Conservation (phyloP, 2,888 invertebrate genomes). For the Loripinus fragilis region DNA sequence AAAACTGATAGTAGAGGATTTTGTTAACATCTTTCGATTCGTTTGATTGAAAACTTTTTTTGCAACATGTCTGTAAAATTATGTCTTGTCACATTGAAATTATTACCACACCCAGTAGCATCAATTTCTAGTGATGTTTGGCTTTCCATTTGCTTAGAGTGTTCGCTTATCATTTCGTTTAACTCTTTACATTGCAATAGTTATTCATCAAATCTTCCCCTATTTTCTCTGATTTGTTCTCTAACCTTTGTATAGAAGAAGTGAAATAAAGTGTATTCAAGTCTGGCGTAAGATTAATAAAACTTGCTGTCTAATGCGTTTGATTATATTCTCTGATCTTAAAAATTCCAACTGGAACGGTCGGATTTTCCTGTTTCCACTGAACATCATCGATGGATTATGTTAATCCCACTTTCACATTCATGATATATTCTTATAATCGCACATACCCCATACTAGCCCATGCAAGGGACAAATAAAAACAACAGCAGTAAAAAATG, state of each 20-base stretch:
- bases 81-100: slow-evolving; percentile 32
- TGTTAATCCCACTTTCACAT: no score
- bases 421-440: no score
- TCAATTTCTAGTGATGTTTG: slow-evolving; percentile 20
- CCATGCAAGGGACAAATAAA: no score
- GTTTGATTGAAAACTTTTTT: no score
- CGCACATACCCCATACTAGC: no score
- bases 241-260: slow-evolving; percentile 45
- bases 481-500: no score
- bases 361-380: no score
- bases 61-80: slow-evolving; percentile 43
- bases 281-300: slow-evolving; percentile 38
- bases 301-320: slow-evolving; percentile 45
- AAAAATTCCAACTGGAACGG: no score
- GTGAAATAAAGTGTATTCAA: slow-evolving; percentile 46
- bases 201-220: slow-evolving; percentile 52
- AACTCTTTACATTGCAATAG: slow-evolving; percentile 51
- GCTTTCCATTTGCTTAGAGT: slow-evolving; percentile 34
- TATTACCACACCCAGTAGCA: slow-evolving; percentile 41
- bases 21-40: no score
- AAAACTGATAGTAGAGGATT: no score
- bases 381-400: no score
- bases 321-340: slow-evolving; percentile 39
- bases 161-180: slow-evolving; percentile 40
- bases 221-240: slow-evolving; percentile 50